A percentile compares a stretch with the other conserved stretches of the same genome.
Conservation (phyloP, 2,113 vertebrate genomes). For the Oncorhynchus gorbuscha region DNA sequence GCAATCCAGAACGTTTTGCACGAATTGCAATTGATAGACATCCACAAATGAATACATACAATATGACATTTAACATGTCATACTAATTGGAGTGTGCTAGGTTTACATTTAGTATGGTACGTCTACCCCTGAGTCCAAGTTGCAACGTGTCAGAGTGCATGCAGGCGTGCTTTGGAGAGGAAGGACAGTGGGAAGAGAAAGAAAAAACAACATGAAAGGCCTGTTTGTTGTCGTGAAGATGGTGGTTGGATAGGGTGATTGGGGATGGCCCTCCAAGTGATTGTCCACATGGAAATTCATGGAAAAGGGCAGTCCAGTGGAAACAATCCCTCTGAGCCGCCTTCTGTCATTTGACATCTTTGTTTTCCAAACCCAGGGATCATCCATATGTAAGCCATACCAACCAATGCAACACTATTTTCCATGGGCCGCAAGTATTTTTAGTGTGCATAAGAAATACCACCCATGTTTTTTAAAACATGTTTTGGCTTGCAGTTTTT, state of each 20-base stretch:
- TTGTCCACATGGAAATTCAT: slow-evolving; percentile 39
- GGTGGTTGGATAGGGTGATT: slow-evolving; percentile 30
- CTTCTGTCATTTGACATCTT: slow-evolving; percentile 60
- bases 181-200: slow-evolving; percentile 27
- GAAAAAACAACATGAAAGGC: slow-evolving; percentile 54
- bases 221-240: slow-evolving; percentile 47
- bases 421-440: slow-evolving; percentile 19
- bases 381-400: neutral
- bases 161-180: slow-evolving; percentile 50
- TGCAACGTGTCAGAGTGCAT: slow-evolving; percentile 58
- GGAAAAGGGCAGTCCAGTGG: slow-evolving; percentile 50
- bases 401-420: slow-evolving; percentile 9
- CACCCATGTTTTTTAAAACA: slow-evolving; percentile 17
- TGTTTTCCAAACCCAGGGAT: slow-evolving; percentile 41
- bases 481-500: slow-evolving; percentile 23
- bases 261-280: slow-evolving; percentile 49
- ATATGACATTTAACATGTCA: no score
- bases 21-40: no score
- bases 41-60: neutral
- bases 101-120: no score
- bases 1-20: no score
- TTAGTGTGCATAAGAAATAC: slow-evolving; percentile 24
- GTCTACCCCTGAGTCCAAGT: no score
- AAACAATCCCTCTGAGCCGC: slow-evolving; percentile 46
- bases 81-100: no score